These are phyloP conservation scores for Coboldia fuscipes DNA, from an alignment of 1,140 invertebrate genomes.

Conservation along the genomic window DNA sequence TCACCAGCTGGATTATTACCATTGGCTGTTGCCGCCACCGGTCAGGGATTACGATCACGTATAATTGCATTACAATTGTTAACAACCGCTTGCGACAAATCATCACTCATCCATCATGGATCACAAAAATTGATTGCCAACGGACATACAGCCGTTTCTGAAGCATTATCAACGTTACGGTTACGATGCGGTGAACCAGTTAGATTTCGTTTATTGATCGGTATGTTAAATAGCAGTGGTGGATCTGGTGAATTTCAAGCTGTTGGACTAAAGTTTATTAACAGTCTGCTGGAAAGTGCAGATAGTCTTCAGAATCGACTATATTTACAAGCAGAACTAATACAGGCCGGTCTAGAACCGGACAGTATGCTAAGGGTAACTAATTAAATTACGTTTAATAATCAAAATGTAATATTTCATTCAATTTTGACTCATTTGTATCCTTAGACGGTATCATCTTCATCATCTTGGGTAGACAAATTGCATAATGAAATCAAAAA, in stretches of 20 bases:
- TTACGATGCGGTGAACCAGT: slow-evolving; percentile 79
- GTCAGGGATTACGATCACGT: slow-evolving; percentile 17
- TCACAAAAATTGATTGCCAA: slow-evolving; percentile 15
- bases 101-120: slow-evolving; percentile 20
- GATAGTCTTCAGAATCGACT: slow-evolving; percentile 50
- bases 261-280: slow-evolving; percentile 68
- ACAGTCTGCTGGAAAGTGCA: slow-evolving; percentile 55
- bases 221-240: slow-evolving; percentile 58
- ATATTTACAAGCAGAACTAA: slow-evolving; percentile 75
- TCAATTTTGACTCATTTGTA: slow-evolving; percentile 4
- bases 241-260: slow-evolving; percentile 44
- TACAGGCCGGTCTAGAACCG: slow-evolving; percentile 61
- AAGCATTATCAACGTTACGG: slow-evolving; percentile 72
- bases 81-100: slow-evolving; percentile 49
- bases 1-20: slow-evolving; percentile 68
- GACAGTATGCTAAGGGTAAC: slow-evolving; percentile 43
- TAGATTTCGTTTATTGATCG: slow-evolving; percentile 71
- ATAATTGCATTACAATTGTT: slow-evolving; percentile 36
- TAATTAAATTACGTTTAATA: no score
- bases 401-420: no score
- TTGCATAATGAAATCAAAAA: slow-evolving; percentile 39
- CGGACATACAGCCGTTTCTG: slow-evolving; percentile 64
- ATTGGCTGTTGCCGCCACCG: slow-evolving; percentile 46
- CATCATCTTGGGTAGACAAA: slow-evolving; percentile 25
- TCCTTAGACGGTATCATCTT: slow-evolving; percentile 25